Evolutionary conservation across 2,888 invertebrate genomes (phyloP), one percentile per base, ranked within the genome.

Genomic region (Capitulum mitella): DNA sequence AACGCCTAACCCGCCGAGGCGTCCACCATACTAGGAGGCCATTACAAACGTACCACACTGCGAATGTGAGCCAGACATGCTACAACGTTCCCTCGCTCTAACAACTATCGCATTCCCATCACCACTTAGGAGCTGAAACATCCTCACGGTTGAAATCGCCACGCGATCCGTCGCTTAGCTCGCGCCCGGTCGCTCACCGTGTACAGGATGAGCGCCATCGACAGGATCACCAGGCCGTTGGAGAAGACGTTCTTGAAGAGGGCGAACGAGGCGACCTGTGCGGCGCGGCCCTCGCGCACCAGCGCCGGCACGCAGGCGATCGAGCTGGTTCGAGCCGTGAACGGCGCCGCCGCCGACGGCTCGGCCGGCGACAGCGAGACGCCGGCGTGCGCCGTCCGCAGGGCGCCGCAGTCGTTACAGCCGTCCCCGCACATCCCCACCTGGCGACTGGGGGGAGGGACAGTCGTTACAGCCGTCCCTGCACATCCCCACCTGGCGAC

Each of bases 341-440:
- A 85, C 16, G 85, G 84, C 12, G 85, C 83, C 0, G 85, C 85
- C 6, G 85, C 84, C 0, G 84, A 84, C 19, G 85, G 84, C 80
- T 85, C 85, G 10, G 84, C 83, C 46, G 84, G 84, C 5, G 86
- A 86, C 16, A 87, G 82, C 1, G 85, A 84, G 29, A 87, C 85
- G 16, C 87, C 87, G 19, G 86, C 85, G 81, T 87, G 85, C 2
- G 87, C 87, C 1, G 85, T 84, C 81, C 86, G 86, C 78, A 87
- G 82, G 14, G 87, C 87, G 3, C 86, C 86, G 81, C 87, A 87
- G 81, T 87, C 87, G 82, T 87, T 87, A 29, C 87, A 87, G 19
- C 87, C 87, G 81, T 87, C 87, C 26, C 87, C 87, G 81, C 87
- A 87, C 87, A 87, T 87, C 1, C 85, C 86, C 22, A 87, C 87